Evolutionary conservation across 1,140 invertebrate genomes (phyloP).

Genomic region (Chlorops oryzae): DNA sequence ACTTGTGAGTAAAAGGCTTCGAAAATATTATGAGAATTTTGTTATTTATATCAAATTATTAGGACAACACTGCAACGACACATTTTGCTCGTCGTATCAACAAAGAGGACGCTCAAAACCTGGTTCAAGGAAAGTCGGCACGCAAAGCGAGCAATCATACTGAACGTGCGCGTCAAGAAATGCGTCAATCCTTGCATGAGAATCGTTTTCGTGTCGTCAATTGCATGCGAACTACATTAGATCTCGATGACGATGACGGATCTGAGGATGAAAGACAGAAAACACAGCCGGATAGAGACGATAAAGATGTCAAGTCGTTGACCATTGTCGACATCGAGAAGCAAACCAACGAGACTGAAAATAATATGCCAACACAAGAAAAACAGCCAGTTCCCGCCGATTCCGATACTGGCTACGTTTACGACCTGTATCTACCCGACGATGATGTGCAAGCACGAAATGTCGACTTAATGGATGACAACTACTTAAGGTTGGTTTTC

Average conservation of each 20-base stretch:
- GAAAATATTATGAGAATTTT: conserved; percentile 1
- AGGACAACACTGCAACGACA: conserved; percentile 42
- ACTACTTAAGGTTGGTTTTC: conserved; percentile 46
- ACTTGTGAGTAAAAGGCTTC: conserved; percentile 25
- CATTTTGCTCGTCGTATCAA: conserved; percentile 48
- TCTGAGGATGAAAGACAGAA: too few species aligned
- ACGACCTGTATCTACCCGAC: conserved; percentile 44
- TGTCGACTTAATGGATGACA: conserved; percentile 43
- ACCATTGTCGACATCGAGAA: conserved; percentile 24
- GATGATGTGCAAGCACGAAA: conserved; percentile 36
- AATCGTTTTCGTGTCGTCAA: conserved; percentile 45
- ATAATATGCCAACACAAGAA: not conserved
- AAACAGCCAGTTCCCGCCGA: conserved; percentile 29
- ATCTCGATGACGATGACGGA: conserved; percentile 13
- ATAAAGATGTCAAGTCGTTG: conserved; percentile 15
- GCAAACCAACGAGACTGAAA: conserved; percentile 4
- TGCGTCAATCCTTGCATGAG: conserved; percentile 27
- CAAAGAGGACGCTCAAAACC: conserved; percentile 32
- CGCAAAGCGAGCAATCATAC: conserved; percentile 15
- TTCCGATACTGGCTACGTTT: conserved; percentile 43
- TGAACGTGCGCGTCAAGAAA: conserved; percentile 25
- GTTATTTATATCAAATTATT: conserved; percentile 1
- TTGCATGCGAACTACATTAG: conserved; percentile 31
- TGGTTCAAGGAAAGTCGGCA: conserved; percentile 25
- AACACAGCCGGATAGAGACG: too few species aligned